Percentiles rank a stretch among this genome's conserved stretches.
phyloP scores from a whole-genome alignment of 2,113 vertebrate species.

The Origma solitaria region DNA sequence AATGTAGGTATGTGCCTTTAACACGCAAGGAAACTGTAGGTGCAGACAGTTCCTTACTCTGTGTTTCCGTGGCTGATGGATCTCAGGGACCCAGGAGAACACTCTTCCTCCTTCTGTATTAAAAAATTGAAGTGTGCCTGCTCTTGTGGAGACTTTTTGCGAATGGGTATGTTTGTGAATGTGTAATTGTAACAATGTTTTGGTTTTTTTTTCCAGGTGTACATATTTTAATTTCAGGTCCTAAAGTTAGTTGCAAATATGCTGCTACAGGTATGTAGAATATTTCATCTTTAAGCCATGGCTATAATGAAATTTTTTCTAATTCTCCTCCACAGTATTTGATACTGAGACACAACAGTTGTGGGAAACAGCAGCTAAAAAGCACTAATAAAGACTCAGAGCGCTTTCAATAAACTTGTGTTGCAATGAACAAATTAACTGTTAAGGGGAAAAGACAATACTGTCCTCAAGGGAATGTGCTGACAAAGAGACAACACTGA shows the following conservation, averaged over 20 bases:
- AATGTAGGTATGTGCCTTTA: neutral
- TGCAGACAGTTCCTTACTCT: neutral
- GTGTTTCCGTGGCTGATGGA: neutral
- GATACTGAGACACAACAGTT: neutral
- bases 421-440: constrained; percentile 51
- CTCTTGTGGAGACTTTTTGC: neutral
- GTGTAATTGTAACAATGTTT: neutral
- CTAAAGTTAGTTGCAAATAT: neutral
- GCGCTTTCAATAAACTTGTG: constrained; percentile 38
- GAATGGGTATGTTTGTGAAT: neutral
- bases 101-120: neutral
- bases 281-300: neutral
- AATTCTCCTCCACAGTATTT: neutral
- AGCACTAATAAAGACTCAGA: constrained; percentile 38
- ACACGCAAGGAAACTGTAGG: neutral
- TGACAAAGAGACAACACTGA: constrained; percentile 24
- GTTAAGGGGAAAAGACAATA: neutral
- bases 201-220: neutral
- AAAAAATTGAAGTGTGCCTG: neutral
- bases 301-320: neutral
- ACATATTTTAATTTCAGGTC: neutral
- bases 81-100: neutral
- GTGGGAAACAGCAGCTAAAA: neutral
- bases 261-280: neutral
- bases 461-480: neutral